A percentile compares a stretch with the other conserved stretches of the same genome.
phyloP scores from a whole-genome alignment of 2,797 vertebrate genomes.

The Clarias fuscus region DNA sequence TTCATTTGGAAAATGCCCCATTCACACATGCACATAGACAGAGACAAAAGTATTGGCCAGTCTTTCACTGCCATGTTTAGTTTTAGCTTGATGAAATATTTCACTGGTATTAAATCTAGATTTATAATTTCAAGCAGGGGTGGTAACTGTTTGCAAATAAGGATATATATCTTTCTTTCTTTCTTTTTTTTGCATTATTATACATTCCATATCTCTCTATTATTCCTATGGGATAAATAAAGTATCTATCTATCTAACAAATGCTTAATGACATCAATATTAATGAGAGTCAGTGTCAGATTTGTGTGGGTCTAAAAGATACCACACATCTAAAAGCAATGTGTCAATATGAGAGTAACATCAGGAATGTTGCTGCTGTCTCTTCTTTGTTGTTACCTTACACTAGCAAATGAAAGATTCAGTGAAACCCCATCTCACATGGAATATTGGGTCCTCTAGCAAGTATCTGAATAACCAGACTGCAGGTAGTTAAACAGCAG shows the following conservation, averaged over 20 bases:
- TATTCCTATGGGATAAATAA: neutral
- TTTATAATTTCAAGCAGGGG: neutral
- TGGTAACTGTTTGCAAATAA: neutral
- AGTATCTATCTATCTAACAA: neutral
- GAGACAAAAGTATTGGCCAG: slow-evolving; percentile 39
- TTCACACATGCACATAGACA: slow-evolving; percentile 31
- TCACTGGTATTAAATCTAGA: neutral
- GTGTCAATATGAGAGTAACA: slow-evolving; percentile 19
- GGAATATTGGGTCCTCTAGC: slow-evolving; percentile 44
- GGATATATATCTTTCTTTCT: neutral
- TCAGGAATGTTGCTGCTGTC: slow-evolving; percentile 33
- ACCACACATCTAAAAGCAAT: slow-evolving; percentile 21
- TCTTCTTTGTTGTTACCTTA: slow-evolving; percentile 55
- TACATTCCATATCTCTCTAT: neutral
- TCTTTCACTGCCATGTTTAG: slow-evolving; percentile 23
- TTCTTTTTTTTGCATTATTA: neutral
- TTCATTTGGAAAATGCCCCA: slow-evolving; percentile 31
- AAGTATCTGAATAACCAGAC: slow-evolving; percentile 46
- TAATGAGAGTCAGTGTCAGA: neutral
- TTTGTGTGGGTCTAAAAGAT: neutral
- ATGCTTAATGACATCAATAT: neutral
- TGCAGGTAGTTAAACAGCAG: slow-evolving; percentile 44
- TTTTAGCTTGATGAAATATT: slow-evolving; percentile 32
- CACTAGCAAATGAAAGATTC: slow-evolving; percentile 63
- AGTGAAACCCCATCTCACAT: slow-evolving; percentile 59